Evolutionary conservation across 2,113 vertebrate species (phyloP), one percentile per base, ranked within the genome.

Genomic region (Thryonomys swinderianus): DNA sequence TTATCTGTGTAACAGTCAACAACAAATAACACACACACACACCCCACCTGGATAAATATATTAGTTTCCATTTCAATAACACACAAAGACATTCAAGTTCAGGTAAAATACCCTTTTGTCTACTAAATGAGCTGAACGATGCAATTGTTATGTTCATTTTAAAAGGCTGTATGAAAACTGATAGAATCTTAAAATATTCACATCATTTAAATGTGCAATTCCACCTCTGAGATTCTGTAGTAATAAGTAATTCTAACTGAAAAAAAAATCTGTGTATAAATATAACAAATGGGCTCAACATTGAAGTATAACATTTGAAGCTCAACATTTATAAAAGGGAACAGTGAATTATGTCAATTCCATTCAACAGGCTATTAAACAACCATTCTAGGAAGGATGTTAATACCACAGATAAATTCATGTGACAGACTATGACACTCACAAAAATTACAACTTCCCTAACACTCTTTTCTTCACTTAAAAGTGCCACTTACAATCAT

Each of bases 71-170:
- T 59, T 27, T 91, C 80, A 97, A 85, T 4, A 62, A 40, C 51
- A 81, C 90, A n/a, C 55, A 25, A 89, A 88, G n/a, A 88, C 86
- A 45, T 6, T 12, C 4, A 79, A 67, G 2, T 57, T 87, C 62
- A 84, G 84, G 40, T 64, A 80, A 87, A 27, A 85, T 25, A 20
- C 1, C 21, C 66, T 45, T 59, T 85, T 59, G 51, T 87, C 42
- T 94, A 53, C 32, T 53, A 94, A 94, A 40, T 88, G 86, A 95
- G 27, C n/a, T 62, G n/a, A 91, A 93, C 66, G 80, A 53, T 74
- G 6, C 30, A 88, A 62, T 7, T 78, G 34, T 78, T 61, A 23
- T 45, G 3, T 45, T 32, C 59, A 14, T 66, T 85, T 81, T 88
- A 17, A 82, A 96, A 93, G 55, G 3, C 48, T 85, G 51, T 90